Base-by-base conservation (phyloP, 1,140 invertebrate species). In the Halyomorpha halys region DNA sequence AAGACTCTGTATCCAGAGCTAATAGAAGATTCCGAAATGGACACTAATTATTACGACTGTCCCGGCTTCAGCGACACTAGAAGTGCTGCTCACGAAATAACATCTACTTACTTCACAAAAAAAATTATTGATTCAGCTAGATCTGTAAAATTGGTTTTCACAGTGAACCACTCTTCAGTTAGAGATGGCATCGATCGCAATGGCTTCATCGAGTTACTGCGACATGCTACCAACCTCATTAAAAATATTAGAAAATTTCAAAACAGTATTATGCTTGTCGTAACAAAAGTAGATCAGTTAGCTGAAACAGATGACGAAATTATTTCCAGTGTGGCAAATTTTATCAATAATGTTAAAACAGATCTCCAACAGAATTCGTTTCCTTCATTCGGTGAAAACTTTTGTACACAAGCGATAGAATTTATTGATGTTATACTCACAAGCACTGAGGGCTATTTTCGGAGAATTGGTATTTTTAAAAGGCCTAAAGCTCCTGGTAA, bases 11-110 rank as follows among this genome's bases (percentile, higher is more conserved):
- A 23, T 15, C 53, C 53, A 11, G 53, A 56, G 15, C 23, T 21
- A 16, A 25, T 56, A 11, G 18, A 23, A 56, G 63, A 69, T 47
- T 3, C 15, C 13, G 45, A 54, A 14, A 66, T 27, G 1, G 61
- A 56, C 2, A 45, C 30, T 15, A 44, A 30, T 21, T 66, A 67
- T 30, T 69, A 68, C 44, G 70, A 71, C 59, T 64, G 60, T 27
- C 70, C 70, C 4, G 70, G 70, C 16, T 71, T 71, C 62, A 56
- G 44, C 16, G 70, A 71, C 60, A 69, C 66, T 4, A 44, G 70
- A 1, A 53, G 34, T 19, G 25, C 64, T 19, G 53, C 51, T 18
- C 30, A 60, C 25, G 70, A 71, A 19, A 69, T 71, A 16, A 63
- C 66, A 3, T 54, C 39, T 1, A 59, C 66, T 11, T 70, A 64